phyloP scores from a whole-genome alignment of 1,140 invertebrate species.

The Laupala kohalensis region DNA sequence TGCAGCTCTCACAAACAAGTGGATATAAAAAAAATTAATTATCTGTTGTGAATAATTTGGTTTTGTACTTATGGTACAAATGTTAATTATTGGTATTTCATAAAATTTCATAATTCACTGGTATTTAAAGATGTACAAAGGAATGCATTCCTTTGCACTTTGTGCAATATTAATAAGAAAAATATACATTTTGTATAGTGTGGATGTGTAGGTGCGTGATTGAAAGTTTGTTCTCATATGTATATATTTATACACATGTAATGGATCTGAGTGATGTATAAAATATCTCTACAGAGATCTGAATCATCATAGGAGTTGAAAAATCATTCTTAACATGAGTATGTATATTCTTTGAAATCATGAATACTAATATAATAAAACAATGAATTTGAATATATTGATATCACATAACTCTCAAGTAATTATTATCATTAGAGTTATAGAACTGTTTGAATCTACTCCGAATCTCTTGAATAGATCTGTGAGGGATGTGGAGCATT shows the following conservation, averaged over 20 bases:
- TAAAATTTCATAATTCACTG: neutral
- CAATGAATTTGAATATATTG: neutral
- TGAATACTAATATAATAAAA: neutral
- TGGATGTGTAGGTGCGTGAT: neutral
- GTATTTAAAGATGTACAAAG: neutral
- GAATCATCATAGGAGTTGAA: neutral
- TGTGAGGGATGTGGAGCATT: neutral
- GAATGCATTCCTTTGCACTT: neutral
- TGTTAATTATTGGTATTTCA: neutral
- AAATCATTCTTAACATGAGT: neutral
- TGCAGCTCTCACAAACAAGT: neutral
- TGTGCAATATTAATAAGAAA: neutral
- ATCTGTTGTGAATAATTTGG: neutral
- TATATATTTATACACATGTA: neutral
- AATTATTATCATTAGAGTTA: neutral
- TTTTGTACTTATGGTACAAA: neutral
- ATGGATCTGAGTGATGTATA: neutral
- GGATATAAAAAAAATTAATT: neutral
- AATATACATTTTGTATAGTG: neutral
- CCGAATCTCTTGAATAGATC: neutral
- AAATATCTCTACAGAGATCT: neutral
- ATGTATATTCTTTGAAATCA: neutral
- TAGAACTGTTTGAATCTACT: neutral
- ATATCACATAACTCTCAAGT: neutral
- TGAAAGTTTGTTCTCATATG: neutral